Evolutionary conservation across 2,797 vertebrate genomes (phyloP), one percentile per base, ranked within the genome.

Genomic region (Lerista edwardsae): DNA sequence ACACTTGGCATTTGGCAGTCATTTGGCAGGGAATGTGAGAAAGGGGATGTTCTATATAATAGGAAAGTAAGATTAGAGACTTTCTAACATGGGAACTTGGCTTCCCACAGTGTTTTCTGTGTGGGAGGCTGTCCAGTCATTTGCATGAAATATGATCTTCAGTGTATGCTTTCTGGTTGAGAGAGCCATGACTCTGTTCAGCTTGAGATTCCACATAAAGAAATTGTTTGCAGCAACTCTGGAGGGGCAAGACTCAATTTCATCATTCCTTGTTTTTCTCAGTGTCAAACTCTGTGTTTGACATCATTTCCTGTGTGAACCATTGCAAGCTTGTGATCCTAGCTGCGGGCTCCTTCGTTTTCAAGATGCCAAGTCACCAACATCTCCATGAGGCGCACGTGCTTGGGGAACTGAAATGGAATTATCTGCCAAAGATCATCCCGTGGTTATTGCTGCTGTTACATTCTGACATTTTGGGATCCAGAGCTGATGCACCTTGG

Each of bases 401-500:
- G 78, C 44, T 55, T 59, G 81, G 82, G 79, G 82, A 87, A 81
- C 74, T 39, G 44, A 91, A 83, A 65, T 90, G 3, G 57, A 79
- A 76, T n/a, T n/a, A n/a, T 12, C 29, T 1, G 7, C 62, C 15
- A 2, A 86, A 81, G 51, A 0, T 47, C 25, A n/a, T 90, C 2
- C 67, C 44, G 25, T 19, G 87, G 79, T 90, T 80, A 83, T 25
- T 96, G 75, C 34, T 91, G 82, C 84, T 91, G 62, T 7, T 96
- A 51, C 92, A 89, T 78, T 83, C 44, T 75, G 73, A 14, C 17
- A 23, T 8, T 75, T 47, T 80, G 68, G 71, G 15, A 8, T 79
- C 80, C 74, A 71, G 51, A 79, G 75, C 21, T 82, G 55, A 92
- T 91, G 17, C 34, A 6, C 36, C 34, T 2, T 71, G 39, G 21